Conservation (phyloP, 2,888 invertebrate species). For the Mythimna impura region DNA sequence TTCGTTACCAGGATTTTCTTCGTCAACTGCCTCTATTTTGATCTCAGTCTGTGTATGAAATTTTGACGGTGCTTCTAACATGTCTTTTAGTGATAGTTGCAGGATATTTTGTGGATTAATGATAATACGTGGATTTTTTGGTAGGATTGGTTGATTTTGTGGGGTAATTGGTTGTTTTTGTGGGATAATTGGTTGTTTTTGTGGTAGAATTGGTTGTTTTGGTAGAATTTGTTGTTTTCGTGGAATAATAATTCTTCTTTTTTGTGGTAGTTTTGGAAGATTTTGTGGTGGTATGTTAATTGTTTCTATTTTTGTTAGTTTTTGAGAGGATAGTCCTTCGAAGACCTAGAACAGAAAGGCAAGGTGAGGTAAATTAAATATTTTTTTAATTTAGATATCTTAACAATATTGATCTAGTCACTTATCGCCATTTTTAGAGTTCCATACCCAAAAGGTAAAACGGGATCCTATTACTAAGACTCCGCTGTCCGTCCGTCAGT, state of each 20-base stretch:
- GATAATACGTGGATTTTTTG: background rate
- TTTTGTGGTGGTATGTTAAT: background rate
- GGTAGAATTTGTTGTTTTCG: no score
- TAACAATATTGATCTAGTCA: no score
- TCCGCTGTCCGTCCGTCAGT: no score
- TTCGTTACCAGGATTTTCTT: background rate
- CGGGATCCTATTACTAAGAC: no score
- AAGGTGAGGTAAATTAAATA: background rate
- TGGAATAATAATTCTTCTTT: no score
- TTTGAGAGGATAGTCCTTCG: slow-evolving; percentile 1
- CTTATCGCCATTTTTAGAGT: no score
- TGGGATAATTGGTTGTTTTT: background rate
- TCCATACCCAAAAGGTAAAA: no score
- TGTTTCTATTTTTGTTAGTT: background rate
- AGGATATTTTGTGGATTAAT: slow-evolving; percentile 10
- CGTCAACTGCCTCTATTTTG: background rate
- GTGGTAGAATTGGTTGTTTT: background rate
- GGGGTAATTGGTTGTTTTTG: no score
- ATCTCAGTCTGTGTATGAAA: background rate
- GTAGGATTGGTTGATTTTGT: background rate
- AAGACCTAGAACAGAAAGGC: slow-evolving; percentile 13
- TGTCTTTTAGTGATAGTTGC: slow-evolving; percentile 14
- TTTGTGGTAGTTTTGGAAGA: background rate
- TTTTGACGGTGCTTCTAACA: background rate
- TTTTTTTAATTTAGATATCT: no score